Evolutionary conservation across 1,140 invertebrate species (phyloP).

Genomic region (Drosophila rufa): DNA sequence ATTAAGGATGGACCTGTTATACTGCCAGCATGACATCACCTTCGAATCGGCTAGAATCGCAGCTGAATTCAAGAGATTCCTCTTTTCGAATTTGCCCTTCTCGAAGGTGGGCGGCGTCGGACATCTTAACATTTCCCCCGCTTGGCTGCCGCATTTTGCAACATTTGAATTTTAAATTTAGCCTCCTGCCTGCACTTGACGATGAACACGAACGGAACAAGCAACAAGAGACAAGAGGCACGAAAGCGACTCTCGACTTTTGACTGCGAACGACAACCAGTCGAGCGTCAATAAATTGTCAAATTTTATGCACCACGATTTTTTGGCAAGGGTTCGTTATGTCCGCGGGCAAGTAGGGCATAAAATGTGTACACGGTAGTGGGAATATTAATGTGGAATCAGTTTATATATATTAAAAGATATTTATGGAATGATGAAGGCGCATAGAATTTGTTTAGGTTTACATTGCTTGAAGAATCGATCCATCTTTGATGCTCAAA

Average conservation of each 20-base stretch:
- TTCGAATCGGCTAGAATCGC: neutral
- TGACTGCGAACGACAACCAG: slow-evolving; percentile 53
- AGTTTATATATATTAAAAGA: slow-evolving; percentile 2
- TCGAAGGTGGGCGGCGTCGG: slow-evolving; percentile 16
- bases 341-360: slow-evolving; percentile 44
- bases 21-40: slow-evolving; percentile 33
- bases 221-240: slow-evolving; percentile 11
- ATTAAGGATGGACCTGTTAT: slow-evolving; percentile 39
- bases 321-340: slow-evolving; percentile 66
- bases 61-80: slow-evolving; percentile 11
- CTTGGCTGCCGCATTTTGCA: slow-evolving; percentile 57
- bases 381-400: slow-evolving; percentile 36
- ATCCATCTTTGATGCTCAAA: neutral
- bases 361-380: slow-evolving; percentile 30
- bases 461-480: neutral
- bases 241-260: slow-evolving; percentile 13
- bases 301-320: slow-evolving; percentile 81
- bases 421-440: slow-evolving; percentile 12
- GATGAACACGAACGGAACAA: slow-evolving; percentile 31
- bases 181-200: slow-evolving; percentile 60
- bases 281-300: slow-evolving; percentile 81
- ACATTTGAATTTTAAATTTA: slow-evolving; percentile 73
- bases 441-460: neutral
- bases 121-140: slow-evolving; percentile 11
- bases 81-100: slow-evolving; percentile 34